Base-by-base conservation (phyloP, 1,140 invertebrate genomes). In the Tetranychus cinnabarinus region DNA sequence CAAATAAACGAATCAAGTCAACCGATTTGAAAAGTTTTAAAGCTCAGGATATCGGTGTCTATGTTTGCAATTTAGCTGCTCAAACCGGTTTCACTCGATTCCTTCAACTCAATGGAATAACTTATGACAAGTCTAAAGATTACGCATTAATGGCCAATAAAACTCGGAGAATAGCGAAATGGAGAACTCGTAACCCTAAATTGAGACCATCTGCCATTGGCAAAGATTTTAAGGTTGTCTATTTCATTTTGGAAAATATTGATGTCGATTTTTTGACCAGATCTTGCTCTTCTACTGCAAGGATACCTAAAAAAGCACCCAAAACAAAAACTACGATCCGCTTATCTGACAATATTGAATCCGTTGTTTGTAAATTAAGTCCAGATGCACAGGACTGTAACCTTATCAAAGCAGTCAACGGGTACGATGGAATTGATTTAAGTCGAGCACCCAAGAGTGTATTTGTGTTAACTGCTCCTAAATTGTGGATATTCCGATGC, bases 71-170 rank as follows among this genome's bases (percentile, higher is more conserved):
- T 60, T 35, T 64, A 4, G 64, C 62, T 7, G 64, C 64, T 39
- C 64, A 65, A 45, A 65, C 50, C 1, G 64, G 64, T n/a, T 52
- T 65, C 35, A 61, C 59, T 12, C 35, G 62, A n/a, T 65, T 65
- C 39, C 37, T 65, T 4, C 52, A 65, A 57, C n/a, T 58, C 15
- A 45, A 64, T 10, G 56, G 33, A 23, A 45, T 63, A 10, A 55
- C 35, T 39, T 65, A 65, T 50, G 47, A 61, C n/a, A 65, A 65
- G 56, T 48, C 48, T 15, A 59, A 58, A 10, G 23, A 61, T 35
- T 59, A 64, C 33, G 7, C 3, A 4, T 15, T 42, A 4, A 7
- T 45, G 12, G 35, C 39, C 12, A 59, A 39, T 15, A 59, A 59
- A 33, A 59, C 35, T 37, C 10, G 10, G 13, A 5, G 37, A 42